A percentile compares a stretch with the other conserved stretches of the same genome.
Evolutionary conservation across 2,113 vertebrate species (phyloP).

Genomic region (Pampusana beccarii): DNA sequence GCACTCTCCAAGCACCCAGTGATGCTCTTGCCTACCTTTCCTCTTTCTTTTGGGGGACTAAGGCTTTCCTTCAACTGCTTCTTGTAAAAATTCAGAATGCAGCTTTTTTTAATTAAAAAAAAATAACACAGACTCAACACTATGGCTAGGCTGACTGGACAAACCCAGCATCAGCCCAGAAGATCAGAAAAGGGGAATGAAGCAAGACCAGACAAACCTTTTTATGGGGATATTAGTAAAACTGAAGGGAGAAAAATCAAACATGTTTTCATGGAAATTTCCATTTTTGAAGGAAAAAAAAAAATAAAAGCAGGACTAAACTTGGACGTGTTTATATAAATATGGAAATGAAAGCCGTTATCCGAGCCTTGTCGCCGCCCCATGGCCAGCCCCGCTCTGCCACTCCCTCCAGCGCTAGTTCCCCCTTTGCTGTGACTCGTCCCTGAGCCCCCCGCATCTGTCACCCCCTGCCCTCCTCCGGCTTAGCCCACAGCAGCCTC

Average conservation of each 20-base stretch:
- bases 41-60: neutral
- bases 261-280: constrained; percentile 57
- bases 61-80: neutral
- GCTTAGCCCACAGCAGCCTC: neutral
- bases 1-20: neutral
- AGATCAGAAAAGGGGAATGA: neutral
- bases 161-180: neutral
- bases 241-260: neutral
- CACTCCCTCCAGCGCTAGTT: neutral
- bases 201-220: neutral
- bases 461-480: neutral
- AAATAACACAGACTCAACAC: neutral
- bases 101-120: neutral
- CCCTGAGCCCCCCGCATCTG: neutral
- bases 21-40: neutral
- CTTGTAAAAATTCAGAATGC: neutral
- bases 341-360: constrained; percentile 35
- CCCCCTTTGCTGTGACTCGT: neutral
- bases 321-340: constrained; percentile 57
- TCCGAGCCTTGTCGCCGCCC: neutral
- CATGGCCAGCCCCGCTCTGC: neutral
- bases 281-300: constrained; percentile 37
- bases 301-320: constrained; percentile 30
- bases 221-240: neutral
- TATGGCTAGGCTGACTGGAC: neutral